Percentiles rank a stretch among this genome's conserved stretches.
These are phyloP conservation scores for Nemotelus pantherinus DNA, from an alignment of 2,888 invertebrate genomes.

Conservation along the genomic window DNA sequence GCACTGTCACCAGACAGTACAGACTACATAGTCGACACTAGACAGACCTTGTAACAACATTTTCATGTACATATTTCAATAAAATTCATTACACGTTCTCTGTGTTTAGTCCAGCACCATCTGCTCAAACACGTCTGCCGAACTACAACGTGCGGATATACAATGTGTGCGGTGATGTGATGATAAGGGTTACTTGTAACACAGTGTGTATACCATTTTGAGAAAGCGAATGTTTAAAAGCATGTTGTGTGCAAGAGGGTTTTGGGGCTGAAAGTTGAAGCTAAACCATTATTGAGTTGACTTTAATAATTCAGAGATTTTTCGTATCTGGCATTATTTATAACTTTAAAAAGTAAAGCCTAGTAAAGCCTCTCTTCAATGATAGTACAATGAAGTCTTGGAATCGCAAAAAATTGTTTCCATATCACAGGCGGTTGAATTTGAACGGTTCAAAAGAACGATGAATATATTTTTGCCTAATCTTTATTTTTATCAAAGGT, in stretches of 20 bases:
- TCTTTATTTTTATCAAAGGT: too few relatives aligned
- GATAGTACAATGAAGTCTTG: too few relatives aligned
- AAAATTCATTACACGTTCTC: constrained; percentile 43
- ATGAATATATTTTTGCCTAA: too few relatives aligned
- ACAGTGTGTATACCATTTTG: background rate
- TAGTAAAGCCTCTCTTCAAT: too few relatives aligned
- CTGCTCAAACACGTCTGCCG: constrained; percentile 37
- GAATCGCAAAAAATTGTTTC: too few relatives aligned
- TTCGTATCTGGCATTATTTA: too few relatives aligned
- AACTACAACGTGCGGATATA: constrained; percentile 1
- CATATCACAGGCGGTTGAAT: too few relatives aligned
- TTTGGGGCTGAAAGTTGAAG: background rate
- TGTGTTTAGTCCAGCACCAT: constrained; percentile 31
- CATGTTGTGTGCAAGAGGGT: background rate
- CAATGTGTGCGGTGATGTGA: constrained; percentile 7
- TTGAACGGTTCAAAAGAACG: too few relatives aligned
- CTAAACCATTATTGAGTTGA: background rate
- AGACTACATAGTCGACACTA: background rate
- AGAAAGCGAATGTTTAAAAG: background rate
- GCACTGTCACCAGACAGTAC: constrained; percentile 27
- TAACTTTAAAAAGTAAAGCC: too few relatives aligned
- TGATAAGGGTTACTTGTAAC: constrained; percentile 37
- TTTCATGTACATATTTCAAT: constrained; percentile 1
- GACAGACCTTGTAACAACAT: background rate
- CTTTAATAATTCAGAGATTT: background rate